Evolutionary conservation across 2,888 invertebrate genomes (phyloP), one percentile per base, ranked within the genome.

Genomic region (Lampropteryx suffumata): DNA sequence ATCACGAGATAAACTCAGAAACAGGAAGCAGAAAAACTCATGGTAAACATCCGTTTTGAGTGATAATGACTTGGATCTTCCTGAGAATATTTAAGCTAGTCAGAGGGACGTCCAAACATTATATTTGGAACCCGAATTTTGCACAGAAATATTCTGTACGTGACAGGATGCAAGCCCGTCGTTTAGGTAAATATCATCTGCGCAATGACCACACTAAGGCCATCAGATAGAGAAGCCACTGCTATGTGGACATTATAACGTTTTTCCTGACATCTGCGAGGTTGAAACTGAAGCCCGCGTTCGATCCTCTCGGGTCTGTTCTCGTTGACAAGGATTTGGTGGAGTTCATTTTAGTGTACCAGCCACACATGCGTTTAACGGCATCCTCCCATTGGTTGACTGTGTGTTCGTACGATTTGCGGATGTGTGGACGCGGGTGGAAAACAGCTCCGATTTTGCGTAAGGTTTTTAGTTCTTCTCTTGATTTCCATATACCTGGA

Each of bases 401-500:
- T 0, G 75, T 71, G 1, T 62, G 55, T 24, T 79, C 79, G 69
- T 90, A 90, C 0, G 68, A 42, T 44, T 80, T 79, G 42, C 73
- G 78, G 0, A 82, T 63, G 10, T 86, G 73, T 0, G 75, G 53
- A 0, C 91, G 80, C 0, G 93, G 92, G n/a, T 73, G 70, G 63
- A 97, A 97, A 14, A 92, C 81, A 45, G 82, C 86, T 10, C 94
- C 93, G 8, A 94, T 74, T 67, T 91, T 83, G 13, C 93, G 91
- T 37, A 95, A 81, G 6, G 90, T 70, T 49, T 84, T 80, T 14
- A 97, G 72, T 59, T 96, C 94, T 2, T 93, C 92, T 65, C 93
- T 92, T 37, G 90, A 90, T 61, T 92, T 92, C 95, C 96, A 97
- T 55, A 96, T 85, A 64, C 94, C 95, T 94, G 77, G 10, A 76